Evolutionary conservation across 2,888 invertebrate species (phyloP), one percentile per base, ranked within the genome.

Genomic region (Pandemis heparana): DNA sequence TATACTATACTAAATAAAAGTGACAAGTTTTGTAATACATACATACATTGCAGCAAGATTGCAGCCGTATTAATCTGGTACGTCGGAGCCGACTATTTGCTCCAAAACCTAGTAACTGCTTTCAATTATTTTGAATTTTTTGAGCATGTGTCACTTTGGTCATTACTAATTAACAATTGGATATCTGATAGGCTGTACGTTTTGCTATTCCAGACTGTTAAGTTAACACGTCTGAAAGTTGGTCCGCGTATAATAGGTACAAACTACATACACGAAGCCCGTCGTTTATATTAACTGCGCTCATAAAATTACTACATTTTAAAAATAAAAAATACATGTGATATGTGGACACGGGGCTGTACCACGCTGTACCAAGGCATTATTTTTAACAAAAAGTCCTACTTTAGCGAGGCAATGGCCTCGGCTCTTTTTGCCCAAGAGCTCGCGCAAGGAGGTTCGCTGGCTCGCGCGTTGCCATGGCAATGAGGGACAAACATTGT

Each of bases 401-500:
- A 63, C 51, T 72, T 68, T 63, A 32, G 14, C 41, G 61, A 32
- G 78, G 74, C 71, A 71, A 71, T 71, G 70, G 66, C 65, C 62
- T 75, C 53, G 63, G 78, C 81, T 85, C 86, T 87, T 86, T 81
- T 78, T 79, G 75, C 79, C 75, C 80, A 82, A 80, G 68, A 67
- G 60, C 78, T 82, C 79, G 81, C 74, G 71, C 84, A 78, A 82
- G 80, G 80, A 83, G 87, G 85, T 79, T 79, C 77, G 78, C 68
- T 77, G 71, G 63, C 69, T 41, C 65, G 43, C 67, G 65, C 81
- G 92, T 94, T 82, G 84, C 88, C 82, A 94, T 94, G 94, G 87
- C 87, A 84, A 94, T 92, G 70, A 87, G 81, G 78, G 89, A 92
- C 89, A 94, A 94, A 92, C 93, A 93, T 81, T 92, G 92, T 82